phyloP scores from a whole-genome alignment of 1,140 invertebrate species.

The Aphelinus certus region DNA sequence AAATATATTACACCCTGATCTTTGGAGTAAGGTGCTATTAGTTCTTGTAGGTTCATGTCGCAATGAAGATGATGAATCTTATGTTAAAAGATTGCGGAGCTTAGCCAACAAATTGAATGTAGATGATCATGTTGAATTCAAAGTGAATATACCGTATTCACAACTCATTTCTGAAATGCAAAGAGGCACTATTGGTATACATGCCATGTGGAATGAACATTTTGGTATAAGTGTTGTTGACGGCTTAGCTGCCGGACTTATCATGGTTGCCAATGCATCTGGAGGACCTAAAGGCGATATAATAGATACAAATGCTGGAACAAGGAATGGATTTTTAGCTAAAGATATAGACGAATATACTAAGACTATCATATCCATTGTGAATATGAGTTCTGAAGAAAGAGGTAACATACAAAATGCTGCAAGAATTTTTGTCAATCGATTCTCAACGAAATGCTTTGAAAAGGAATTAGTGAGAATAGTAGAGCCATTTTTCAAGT shows the following conservation, averaged over 20 bases:
- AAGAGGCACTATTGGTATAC: constrained; percentile 83
- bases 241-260: constrained; percentile 94
- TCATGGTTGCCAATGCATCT: constrained; percentile 93
- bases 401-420: constrained; percentile 74
- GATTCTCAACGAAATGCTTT: constrained; percentile 81
- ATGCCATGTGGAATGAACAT: constrained; percentile 99
- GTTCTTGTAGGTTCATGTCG: constrained; percentile 92
- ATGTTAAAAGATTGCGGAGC: constrained; percentile 86
- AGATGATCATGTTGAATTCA: constrained; percentile 88
- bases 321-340: constrained; percentile 85
- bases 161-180: constrained; percentile 82
- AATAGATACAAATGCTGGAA: constrained; percentile 77
- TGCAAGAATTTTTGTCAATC: constrained; percentile 82
- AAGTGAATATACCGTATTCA: constrained; percentile 85
- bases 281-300: constrained; percentile 95
- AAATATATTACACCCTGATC: constrained; percentile 72
- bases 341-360: constrained; percentile 84
- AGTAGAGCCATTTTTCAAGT: constrained; percentile 72
- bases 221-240: constrained; percentile 99
- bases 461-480: constrained; percentile 78
- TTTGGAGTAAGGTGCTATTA: constrained; percentile 78
- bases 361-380: constrained; percentile 76
- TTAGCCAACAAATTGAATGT: constrained; percentile 83
- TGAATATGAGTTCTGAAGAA: constrained; percentile 73
- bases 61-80: constrained; percentile 83